Base-by-base conservation (phyloP, 2,797 vertebrate genomes). In the Epinephelus coioides region DNA sequence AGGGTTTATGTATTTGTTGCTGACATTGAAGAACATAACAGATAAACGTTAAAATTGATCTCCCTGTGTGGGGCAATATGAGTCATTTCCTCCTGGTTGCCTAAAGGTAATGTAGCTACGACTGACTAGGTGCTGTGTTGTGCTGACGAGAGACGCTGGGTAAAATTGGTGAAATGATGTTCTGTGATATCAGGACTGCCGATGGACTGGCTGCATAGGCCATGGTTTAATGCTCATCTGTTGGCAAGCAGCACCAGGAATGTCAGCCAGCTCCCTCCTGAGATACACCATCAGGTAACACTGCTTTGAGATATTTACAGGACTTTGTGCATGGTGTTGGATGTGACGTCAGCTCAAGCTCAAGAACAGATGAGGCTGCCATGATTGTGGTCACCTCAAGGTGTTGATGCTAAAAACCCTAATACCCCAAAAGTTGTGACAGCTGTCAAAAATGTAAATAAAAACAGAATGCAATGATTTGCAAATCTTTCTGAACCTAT, bases 221-320 rank as follows among this genome's bases (percentile, higher is more conserved):
- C 53, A 23, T 47, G 64, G 72, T 62, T 51, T 67, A 38, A 50
- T 7, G 38, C 43, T 50, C 62, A 19, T 51, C 74, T 74, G 51
- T 23, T 44, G 63, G 64, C 57, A 10, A 60, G n/a, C 55, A 14
- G 65, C 46, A 34, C 21, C 83, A 73, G 82, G 43, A 3, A 95
- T 95, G 95, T 94, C 89, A 64, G 74, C 92, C 69, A 81, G 61
- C 73, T 85, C 68, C 72, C 86, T 95, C 50, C 91, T 95, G 67
- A 90, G 91, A 44, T 79, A 57, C 78, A 78, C 66, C 61, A n/a
- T 90, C 71, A 95, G 94, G 95, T 95, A 86, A 85, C 44, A 10
- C 23, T 38, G n/a, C 2, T 30, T 11, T 15, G 9, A 10, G 5
- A 7, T 14, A 25, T 18, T 18, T 25, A 56, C 2, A 44, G 14